A percentile compares a stretch with the other conserved stretches of the same genome.
Evolutionary conservation across 2,113 vertebrate genomes (phyloP).

Genomic region (Alaudala cheleensis): DNA sequence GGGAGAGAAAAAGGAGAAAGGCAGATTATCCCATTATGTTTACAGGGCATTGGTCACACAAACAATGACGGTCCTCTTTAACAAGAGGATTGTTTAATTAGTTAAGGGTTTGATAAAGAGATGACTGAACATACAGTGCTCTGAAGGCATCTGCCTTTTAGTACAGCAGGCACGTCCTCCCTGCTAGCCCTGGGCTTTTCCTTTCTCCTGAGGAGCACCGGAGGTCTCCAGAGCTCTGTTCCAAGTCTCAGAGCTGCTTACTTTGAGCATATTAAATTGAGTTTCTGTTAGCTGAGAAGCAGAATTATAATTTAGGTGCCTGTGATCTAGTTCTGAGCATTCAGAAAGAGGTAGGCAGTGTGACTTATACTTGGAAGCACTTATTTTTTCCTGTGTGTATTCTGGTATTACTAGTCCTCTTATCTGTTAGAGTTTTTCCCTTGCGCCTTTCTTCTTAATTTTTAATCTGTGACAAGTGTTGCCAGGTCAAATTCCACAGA

Average conservation of each 20-base stretch:
- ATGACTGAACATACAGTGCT: slow-evolving; percentile 36
- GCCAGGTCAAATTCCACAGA: background rate
- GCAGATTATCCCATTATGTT: slow-evolving; percentile 55
- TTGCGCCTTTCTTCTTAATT: background rate
- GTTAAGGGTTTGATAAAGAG: slow-evolving; percentile 52
- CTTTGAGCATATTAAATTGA: background rate
- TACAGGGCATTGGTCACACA: slow-evolving; percentile 48
- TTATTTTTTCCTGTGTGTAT: background rate
- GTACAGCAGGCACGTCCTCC: background rate
- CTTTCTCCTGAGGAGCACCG: background rate
- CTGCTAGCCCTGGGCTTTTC: background rate
- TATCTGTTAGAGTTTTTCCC: background rate
- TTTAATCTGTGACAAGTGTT: background rate
- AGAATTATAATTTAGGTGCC: background rate
- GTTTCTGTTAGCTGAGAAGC: background rate
- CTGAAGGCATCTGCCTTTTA: slow-evolving; percentile 62
- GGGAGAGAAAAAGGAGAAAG: background rate
- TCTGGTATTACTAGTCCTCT: background rate
- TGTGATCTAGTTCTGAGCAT: background rate
- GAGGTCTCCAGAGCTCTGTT: background rate
- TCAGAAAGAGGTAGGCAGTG: background rate
- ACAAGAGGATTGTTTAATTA: slow-evolving; percentile 61
- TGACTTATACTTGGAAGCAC: background rate
- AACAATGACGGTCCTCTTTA: slow-evolving; percentile 39
- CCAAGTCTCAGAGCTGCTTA: background rate